A percentile compares a stretch with the other conserved stretches of the same genome.
Evolutionary conservation across 2,888 invertebrate species (phyloP).

Genomic region (Podabrus alpinus): DNA sequence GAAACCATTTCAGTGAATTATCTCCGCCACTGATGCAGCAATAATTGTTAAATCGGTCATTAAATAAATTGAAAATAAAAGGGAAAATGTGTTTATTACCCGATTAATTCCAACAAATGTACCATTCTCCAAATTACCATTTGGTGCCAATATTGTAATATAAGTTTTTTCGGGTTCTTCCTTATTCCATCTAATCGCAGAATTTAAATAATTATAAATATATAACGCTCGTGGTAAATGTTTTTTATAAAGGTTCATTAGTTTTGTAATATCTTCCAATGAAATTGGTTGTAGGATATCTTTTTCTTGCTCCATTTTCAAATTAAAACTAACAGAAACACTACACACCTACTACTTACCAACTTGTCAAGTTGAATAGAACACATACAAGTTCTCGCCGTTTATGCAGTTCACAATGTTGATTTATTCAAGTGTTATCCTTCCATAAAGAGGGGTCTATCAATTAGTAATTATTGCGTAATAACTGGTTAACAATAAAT

Average conservation of each 20-base stretch:
- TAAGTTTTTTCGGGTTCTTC: conserved; percentile 32
- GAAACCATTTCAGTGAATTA: too few relatives aligned
- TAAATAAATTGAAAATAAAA: background rate
- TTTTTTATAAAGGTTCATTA: conserved; percentile 42
- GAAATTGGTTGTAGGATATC: conserved; percentile 43
- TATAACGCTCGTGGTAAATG: conserved; percentile 51
- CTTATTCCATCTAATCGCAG: conserved; percentile 48
- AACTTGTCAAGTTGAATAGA: background rate
- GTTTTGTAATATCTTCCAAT: conserved; percentile 41
- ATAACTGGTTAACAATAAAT: background rate
- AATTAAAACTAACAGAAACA: background rate
- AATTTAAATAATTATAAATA: conserved; percentile 52
- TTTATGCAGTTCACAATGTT: background rate
- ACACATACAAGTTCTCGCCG: background rate
- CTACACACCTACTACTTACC: background rate
- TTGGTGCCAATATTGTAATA: conserved; percentile 54
- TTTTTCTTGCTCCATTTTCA: background rate
- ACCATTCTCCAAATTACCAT: conserved; percentile 53
- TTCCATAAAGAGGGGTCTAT: background rate
- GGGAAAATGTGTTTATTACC: conserved; percentile 10
- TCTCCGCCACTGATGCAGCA: too few relatives aligned
- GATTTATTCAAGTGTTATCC: background rate
- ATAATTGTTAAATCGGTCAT: background rate
- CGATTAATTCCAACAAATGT: conserved; percentile 43
- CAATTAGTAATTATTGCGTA: background rate